These are phyloP conservation scores for Acinonyx jubatus DNA, from an alignment of 2,113 vertebrate species.

Conservation along the genomic window DNA sequence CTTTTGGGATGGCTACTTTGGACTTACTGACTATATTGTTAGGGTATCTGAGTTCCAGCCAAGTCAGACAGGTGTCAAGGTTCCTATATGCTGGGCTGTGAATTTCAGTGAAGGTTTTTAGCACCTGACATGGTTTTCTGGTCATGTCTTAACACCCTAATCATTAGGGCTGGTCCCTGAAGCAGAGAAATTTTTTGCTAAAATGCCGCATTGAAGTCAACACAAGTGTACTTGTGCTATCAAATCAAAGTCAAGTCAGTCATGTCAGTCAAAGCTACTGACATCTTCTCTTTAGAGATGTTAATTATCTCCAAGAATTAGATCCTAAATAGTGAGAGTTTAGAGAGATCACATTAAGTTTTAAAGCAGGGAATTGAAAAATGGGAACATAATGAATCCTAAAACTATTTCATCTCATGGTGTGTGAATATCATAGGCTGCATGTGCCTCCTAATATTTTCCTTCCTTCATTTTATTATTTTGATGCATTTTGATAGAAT, in stretches of 20 bases:
- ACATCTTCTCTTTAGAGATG: neutral
- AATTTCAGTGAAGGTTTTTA: neutral
- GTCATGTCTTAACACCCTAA: neutral
- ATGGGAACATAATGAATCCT: neutral
- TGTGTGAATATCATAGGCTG: neutral
- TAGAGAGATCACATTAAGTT: neutral
- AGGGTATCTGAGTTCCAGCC: no score
- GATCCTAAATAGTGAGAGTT: neutral
- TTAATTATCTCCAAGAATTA: neutral
- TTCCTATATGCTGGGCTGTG: neutral
- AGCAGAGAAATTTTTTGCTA: neutral
- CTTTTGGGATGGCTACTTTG: neutral
- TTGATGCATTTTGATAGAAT: neutral
- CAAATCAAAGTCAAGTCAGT: neutral
- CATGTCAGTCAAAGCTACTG: neutral
- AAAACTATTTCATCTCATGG: neutral
- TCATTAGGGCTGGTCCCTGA: neutral
- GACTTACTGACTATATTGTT: neutral
- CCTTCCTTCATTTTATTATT: neutral
- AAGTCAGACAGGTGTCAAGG: neutral
- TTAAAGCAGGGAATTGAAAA: neutral
- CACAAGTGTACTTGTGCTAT: neutral
- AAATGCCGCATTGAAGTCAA: neutral
- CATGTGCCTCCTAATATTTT: neutral
- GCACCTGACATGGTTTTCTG: neutral